Conservation (phyloP, 2,113 vertebrate genomes). For the Anolis carolinensis region DNA sequence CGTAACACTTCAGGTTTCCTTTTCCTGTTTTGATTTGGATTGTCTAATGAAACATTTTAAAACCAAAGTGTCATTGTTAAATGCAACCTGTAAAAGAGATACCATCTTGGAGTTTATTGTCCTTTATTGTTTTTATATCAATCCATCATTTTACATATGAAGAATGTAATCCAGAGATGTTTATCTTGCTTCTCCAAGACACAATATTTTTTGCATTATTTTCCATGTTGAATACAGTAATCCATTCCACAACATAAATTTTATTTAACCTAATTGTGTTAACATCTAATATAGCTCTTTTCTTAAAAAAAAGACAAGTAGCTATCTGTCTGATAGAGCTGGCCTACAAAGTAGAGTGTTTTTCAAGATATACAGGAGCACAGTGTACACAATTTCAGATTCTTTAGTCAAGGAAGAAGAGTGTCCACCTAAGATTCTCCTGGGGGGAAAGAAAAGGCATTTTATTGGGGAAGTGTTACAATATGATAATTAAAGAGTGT, state of each 20-base stretch:
- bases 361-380: background rate
- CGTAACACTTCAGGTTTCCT: background rate
- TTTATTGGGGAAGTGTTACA: background rate
- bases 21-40: background rate
- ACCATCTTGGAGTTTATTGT: background rate
- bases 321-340: background rate
- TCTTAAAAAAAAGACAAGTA: no score
- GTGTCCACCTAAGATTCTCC: no score
- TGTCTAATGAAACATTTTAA: background rate
- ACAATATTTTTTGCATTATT: no score
- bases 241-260: background rate
- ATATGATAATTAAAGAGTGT: background rate
- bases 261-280: background rate
- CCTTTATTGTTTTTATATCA: background rate
- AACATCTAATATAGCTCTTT: background rate
- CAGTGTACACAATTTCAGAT: background rate
- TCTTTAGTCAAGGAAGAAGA: background rate
- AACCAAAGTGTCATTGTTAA: background rate
- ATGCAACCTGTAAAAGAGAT: background rate
- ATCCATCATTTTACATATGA: background rate
- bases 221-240: background rate
- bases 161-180: background rate
- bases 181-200: background rate
- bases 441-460: background rate
- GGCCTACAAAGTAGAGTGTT: background rate